These are phyloP conservation scores for Herminia tarsipennalis DNA, from an alignment of 2,888 invertebrate genomes.

Conservation along the genomic window DNA sequence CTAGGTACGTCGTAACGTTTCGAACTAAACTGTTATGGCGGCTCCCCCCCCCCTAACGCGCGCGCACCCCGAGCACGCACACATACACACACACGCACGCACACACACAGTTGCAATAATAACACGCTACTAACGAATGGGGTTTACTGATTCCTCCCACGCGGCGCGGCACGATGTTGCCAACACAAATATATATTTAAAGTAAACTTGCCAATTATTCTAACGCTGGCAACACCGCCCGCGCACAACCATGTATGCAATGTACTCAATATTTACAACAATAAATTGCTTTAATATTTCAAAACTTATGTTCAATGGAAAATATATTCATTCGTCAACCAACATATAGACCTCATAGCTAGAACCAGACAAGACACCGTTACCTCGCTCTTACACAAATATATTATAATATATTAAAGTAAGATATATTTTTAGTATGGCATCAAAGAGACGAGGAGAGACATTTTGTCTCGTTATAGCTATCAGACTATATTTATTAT, in stretches of 20 bases:
- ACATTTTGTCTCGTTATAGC: too few species aligned
- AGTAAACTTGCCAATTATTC: constrained; percentile 7
- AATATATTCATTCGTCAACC: constrained; percentile 49
- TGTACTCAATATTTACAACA: constrained; percentile 64
- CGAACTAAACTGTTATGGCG: constrained; percentile 18
- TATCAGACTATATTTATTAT: too few species aligned
- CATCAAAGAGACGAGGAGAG: too few species aligned
- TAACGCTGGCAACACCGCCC: constrained; percentile 25
- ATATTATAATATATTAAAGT: too few species aligned
- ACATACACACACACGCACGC: constrained; percentile 31
- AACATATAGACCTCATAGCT: constrained; percentile 9
- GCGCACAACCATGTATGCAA: constrained; percentile 38
- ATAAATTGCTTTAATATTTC: constrained; percentile 55
- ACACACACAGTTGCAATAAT: constrained; percentile 36
- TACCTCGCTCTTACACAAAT: background rate
- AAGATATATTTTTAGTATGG: too few species aligned
- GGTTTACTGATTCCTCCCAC: constrained; percentile 62
- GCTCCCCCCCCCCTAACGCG: constrained; percentile 21
- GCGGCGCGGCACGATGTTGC: constrained; percentile 23
- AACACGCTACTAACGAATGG: constrained; percentile 65
- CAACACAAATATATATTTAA: constrained; percentile 7
- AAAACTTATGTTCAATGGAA: constrained; percentile 40
- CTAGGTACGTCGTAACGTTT: constrained; percentile 36
- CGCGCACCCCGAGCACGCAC: constrained; percentile 30
- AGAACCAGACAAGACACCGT: background rate